Evolutionary conservation across 2,797 vertebrate species (phyloP).

Genomic region (Ibycter americanus): DNA sequence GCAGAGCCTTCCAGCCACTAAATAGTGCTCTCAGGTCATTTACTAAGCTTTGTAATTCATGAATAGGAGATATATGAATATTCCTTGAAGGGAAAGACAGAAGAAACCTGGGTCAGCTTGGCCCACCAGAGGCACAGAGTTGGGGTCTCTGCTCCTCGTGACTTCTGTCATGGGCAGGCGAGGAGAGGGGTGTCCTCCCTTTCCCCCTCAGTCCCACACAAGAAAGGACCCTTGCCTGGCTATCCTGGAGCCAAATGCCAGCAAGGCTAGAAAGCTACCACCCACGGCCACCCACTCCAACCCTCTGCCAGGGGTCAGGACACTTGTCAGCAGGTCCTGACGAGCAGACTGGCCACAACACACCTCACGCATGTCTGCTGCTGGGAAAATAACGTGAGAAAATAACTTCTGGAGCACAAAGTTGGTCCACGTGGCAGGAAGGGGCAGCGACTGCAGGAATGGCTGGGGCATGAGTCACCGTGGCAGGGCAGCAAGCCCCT

Average conservation of each 20-base stretch:
- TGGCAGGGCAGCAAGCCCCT: background rate
- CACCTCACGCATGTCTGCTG: fast-evolving
- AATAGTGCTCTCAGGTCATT: background rate
- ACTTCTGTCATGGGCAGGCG: background rate
- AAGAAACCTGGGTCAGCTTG: background rate
- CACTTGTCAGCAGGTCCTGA: background rate
- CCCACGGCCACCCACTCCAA: fast-evolving
- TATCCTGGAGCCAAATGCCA: background rate
- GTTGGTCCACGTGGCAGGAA: fast-evolving
- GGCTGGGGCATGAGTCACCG: background rate
- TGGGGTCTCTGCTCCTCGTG: background rate
- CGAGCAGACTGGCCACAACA: fast-evolving
- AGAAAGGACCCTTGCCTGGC: background rate
- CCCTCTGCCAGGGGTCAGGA: background rate
- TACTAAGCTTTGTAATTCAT: background rate
- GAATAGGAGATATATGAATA: background rate
- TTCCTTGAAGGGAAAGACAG: background rate
- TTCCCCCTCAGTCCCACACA: fast-evolving
- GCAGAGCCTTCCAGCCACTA: background rate
- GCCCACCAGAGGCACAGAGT: background rate
- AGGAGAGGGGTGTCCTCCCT: background rate
- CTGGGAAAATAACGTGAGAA: background rate
- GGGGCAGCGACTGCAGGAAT: fast-evolving
- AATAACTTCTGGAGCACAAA: background rate
- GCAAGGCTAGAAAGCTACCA: background rate